Percentiles rank a stretch among this genome's conserved stretches.
Evolutionary conservation across 2,888 invertebrate genomes (phyloP).

Genomic region (Caradrina clavipalpis): DNA sequence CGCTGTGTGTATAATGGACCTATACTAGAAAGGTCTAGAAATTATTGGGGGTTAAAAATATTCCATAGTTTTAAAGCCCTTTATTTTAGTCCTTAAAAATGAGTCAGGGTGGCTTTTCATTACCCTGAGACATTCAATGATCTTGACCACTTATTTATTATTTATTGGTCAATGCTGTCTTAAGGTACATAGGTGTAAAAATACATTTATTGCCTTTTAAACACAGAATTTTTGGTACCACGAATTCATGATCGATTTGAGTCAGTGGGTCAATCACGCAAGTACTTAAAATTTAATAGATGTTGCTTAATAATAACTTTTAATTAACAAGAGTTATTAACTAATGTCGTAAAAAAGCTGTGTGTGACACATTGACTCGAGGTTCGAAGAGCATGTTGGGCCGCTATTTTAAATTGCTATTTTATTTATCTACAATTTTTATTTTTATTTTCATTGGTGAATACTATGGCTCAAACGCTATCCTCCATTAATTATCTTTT

Average conservation of each 20-base stretch:
- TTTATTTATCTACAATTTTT: no score
- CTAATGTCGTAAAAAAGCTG: slow-evolving; percentile 46
- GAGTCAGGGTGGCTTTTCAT: background rate
- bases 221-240: slow-evolving; percentile 14
- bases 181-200: slow-evolving; percentile 22
- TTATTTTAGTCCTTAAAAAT: background rate
- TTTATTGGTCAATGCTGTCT: slow-evolving; percentile 30
- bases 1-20: no score
- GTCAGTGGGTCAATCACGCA: slow-evolving; percentile 60
- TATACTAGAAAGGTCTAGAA: no score
- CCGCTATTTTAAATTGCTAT: no score
- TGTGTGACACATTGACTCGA: slow-evolving; percentile 4
- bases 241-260: slow-evolving; percentile 26
- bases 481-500: no score
- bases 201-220: slow-evolving; percentile 24
- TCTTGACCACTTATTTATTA: slow-evolving; percentile 40
- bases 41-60: no score
- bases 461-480: no score
- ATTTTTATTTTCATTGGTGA: no score
- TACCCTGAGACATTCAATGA: slow-evolving; percentile 11
- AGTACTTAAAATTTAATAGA: slow-evolving; percentile 55
- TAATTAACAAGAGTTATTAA: slow-evolving; percentile 50
- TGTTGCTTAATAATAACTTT: slow-evolving; percentile 55
- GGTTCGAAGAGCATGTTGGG: slow-evolving; percentile 1
- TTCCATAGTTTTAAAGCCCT: no score